Evolutionary conservation across 1,140 invertebrate genomes (phyloP), one percentile per base, ranked within the genome.

Genomic region (Brachionus rubens): DNA sequence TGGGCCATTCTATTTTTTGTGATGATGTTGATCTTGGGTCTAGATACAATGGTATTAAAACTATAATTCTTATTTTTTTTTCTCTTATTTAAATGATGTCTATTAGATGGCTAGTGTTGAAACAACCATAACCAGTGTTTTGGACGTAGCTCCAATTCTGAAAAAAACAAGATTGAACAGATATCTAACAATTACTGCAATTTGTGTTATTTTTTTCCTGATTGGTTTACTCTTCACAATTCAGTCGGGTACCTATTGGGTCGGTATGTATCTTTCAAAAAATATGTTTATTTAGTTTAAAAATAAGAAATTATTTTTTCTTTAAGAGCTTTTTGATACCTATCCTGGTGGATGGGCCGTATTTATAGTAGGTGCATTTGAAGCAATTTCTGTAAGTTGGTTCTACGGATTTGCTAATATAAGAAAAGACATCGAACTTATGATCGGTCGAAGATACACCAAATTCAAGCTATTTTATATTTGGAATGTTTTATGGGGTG

Each of bases 91-190:
- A 10, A 26, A 54, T 12, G 33, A 28, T 24, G 16, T 26, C 9
- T 54, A n/a, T 59, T 36, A 91, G 83, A 91, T 91, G 80, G 90
- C 89, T 77, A 91, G 90, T 46, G 82, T 92, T 77, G 91, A 92
- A 83, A 88, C 90, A 0, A 88, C 92, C 1, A 88, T 91, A 76
- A 88, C 90, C 0, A 90, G 90, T 7, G 78, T 91, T 0, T 82
- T 89, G 47, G 91, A 92, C 80, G 90, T 91, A 77, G 89, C 88
- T 79, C 86, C 87, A 1, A 78, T 80, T n/a, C 87, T 89, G 62
- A 83, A 84, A 1, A 78, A 82, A 30, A 78, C 83, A 16, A 81
- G 88, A 72, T 83, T 86, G 41, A 72, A 28, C 16, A 24, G 36
- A n/a, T 50, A 50, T 46, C 84, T 85, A 62, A 88, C 90, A 72